Conservation (phyloP, 2,888 invertebrate species). For the Lochmaea capreae region DNA sequence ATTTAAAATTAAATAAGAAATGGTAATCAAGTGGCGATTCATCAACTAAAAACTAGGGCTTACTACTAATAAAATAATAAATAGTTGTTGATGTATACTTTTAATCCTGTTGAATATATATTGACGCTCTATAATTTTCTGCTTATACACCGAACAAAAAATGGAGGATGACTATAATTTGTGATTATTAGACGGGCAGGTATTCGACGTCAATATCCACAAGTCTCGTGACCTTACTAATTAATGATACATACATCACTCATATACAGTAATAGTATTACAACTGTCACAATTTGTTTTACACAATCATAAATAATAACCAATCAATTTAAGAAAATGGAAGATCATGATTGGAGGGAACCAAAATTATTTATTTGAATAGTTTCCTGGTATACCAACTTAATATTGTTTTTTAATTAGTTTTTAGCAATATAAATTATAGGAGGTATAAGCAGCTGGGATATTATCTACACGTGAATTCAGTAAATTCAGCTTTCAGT, state of each 20-base stretch:
- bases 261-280: background rate
- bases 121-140: slow-evolving; percentile 14
- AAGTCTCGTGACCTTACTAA: background rate
- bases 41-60: no score
- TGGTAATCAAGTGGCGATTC: no score
- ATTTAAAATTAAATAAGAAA: no score
- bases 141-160: slow-evolving; percentile 8
- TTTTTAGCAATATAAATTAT: no score
- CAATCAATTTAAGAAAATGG: background rate
- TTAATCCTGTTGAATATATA: background rate
- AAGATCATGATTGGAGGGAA: no score
- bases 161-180: slow-evolving; percentile 3
- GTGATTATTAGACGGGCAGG: slow-evolving; percentile 7
- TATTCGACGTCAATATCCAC: background rate
- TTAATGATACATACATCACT: background rate
- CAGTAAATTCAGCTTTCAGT: no score
- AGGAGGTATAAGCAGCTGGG: no score
- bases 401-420: no score
- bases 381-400: no score
- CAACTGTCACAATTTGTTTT: slow-evolving; percentile 4
- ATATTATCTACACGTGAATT: no score
- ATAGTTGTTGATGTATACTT: background rate
- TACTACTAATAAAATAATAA: no score
- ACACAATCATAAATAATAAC: background rate
- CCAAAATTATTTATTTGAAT: no score